Conservation (phyloP, 2,797 vertebrate genomes). For the Ibycter americanus region DNA sequence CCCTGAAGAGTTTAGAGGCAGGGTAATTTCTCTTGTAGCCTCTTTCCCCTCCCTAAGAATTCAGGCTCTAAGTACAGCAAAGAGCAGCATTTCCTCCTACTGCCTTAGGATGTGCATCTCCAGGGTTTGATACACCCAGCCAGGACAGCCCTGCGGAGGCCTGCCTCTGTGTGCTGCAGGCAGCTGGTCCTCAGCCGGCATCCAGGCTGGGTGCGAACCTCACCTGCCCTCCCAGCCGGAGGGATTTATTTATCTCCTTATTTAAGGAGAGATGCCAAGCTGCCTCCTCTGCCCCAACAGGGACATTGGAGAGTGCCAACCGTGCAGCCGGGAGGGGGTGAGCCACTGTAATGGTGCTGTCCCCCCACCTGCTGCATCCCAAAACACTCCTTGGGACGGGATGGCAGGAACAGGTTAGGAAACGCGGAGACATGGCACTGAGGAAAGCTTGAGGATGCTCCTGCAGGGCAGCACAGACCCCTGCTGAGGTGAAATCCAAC, state of each 20-base stretch:
- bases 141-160: neutral
- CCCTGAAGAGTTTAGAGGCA: neutral
- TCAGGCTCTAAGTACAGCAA: neutral
- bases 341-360: neutral
- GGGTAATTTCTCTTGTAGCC: neutral
- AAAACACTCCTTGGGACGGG: neutral
- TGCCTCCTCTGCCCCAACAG: neutral
- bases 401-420: neutral
- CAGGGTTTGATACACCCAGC: neutral
- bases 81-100: neutral
- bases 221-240: fast-evolving
- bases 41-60: neutral
- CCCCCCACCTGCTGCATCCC: neutral
- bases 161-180: neutral
- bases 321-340: neutral
- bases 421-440: neutral
- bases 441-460: neutral
- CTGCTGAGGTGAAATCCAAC: neutral
- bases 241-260: too few species aligned
- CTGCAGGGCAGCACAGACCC: neutral
- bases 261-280: neutral
- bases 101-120: neutral
- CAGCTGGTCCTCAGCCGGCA: fast-evolving
- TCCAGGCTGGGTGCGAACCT: neutral
- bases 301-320: neutral